Evolutionary conservation across 2,888 invertebrate species (phyloP), one percentile per base, ranked within the genome.

Genomic region (Melipona bicolor): DNA sequence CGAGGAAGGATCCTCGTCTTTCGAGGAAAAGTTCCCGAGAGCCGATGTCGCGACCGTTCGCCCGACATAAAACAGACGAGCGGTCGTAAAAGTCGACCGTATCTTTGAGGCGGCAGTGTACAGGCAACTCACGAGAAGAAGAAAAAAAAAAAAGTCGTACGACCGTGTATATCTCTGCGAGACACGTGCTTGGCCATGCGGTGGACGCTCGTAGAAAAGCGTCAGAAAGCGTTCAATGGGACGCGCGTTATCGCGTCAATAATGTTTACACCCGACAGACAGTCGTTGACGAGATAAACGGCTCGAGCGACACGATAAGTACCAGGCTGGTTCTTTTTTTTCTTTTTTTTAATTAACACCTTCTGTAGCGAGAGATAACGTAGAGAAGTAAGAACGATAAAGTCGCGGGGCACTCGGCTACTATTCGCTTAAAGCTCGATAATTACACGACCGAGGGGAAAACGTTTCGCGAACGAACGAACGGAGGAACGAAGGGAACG

Each of bases 221-320:
- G 85, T 84, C 81, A 79, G 72, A 87, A 87, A 82, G 73, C 85
- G 36, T 36, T 87, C 83, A 68, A 69, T 56, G 81, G 78, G 78
- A 68, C 54, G 64, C 77, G 52, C 67, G 87, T 85, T 90, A 90
- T 90, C 89, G 89, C 79, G 85, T 89, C 89, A 90, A 89, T 90
- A 89, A 89, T 90, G 89, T 90, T 90, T 83, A 90, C 90, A 90
- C 82, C 84, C 64, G 59, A 81, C 54, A 84, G 85, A 89, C 85
- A 84, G 88, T 72, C 89, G 89, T 89, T 85, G 89, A 87, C 83
- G 89, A 90, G 89, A 90, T 90, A 90, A 90, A 90, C 89, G 83
- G 62, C 64, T 81, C 77, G 81, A 89, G 85, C 87, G 86, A 87
- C 90, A 89, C 90, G 89, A 90, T 90, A 90, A 90, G 81, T 83